phyloP scores from a whole-genome alignment of 2,113 vertebrate species.

The Formicarius rufipectus region DNA sequence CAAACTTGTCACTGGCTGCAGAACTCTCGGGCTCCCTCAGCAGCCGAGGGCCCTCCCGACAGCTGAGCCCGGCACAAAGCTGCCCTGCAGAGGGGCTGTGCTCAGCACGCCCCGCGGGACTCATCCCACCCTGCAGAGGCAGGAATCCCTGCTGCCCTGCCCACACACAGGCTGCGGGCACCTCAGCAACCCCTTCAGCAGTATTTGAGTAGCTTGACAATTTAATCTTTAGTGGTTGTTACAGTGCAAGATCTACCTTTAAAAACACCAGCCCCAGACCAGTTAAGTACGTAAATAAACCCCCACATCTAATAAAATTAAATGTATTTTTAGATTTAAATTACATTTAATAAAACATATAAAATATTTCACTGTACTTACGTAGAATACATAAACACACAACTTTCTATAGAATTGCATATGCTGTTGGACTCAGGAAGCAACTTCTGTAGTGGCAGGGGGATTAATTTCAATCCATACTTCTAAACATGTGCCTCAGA shows the following conservation, averaged over 20 bases:
- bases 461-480: neutral
- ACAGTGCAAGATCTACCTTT: neutral
- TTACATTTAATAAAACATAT: neutral
- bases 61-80: neutral
- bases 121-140: neutral
- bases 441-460: neutral
- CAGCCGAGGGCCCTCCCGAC: neutral
- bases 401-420: neutral
- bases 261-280: neutral
- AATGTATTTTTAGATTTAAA: neutral
- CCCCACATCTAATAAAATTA: rapidly evolving
- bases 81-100: neutral
- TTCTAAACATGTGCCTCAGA: neutral
- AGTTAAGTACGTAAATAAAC: neutral
- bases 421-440: neutral
- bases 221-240: neutral
- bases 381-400: neutral
- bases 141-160: neutral
- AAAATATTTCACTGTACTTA: neutral
- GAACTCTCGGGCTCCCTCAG: neutral
- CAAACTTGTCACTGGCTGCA: neutral
- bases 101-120: neutral
- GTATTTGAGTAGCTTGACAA: neutral
- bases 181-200: neutral
- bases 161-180: neutral